Evolutionary conservation across 2,888 invertebrate genomes (phyloP).

Genomic region (Tetanocera ferruginea): DNA sequence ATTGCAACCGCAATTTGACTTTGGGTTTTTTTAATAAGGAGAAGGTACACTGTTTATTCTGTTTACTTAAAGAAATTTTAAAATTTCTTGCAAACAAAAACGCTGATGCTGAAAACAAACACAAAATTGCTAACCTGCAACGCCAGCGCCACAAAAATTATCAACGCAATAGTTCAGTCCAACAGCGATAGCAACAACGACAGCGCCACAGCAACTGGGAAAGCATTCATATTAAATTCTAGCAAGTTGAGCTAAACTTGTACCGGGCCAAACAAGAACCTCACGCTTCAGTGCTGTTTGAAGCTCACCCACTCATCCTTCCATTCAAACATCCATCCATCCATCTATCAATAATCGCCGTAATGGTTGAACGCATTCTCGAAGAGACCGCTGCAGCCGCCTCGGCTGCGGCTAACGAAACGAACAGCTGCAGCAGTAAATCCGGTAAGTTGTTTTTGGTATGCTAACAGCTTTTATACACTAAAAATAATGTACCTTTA

Average conservation of each 20-base stretch:
- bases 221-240: not conserved
- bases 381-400: constrained; percentile 70
- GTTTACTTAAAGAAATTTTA: constrained; percentile 1
- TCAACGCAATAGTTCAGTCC: not conserved
- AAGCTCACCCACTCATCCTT: not conserved
- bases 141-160: constrained; percentile 16
- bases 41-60: not conserved
- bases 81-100: not conserved
- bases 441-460: constrained; percentile 56
- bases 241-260: not conserved
- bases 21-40: not conserved
- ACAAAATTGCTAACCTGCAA: not conserved
- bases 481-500: constrained; percentile 55
- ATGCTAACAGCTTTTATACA: constrained; percentile 49
- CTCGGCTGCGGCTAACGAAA: constrained; percentile 54
- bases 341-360: constrained; percentile 1
- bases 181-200: constrained; percentile 7
- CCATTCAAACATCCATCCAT: not conserved
- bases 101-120: constrained; percentile 17
- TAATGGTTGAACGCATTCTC: constrained; percentile 78
- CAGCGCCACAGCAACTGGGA: not conserved
- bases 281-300: not conserved
- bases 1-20: not conserved
- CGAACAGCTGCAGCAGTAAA: constrained; percentile 60
- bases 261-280: not conserved